Percentiles rank a stretch among this genome's conserved stretches.
These are phyloP conservation scores for Hypanus sabinus DNA, from an alignment of 2,113 vertebrate genomes.

Conservation along the genomic window DNA sequence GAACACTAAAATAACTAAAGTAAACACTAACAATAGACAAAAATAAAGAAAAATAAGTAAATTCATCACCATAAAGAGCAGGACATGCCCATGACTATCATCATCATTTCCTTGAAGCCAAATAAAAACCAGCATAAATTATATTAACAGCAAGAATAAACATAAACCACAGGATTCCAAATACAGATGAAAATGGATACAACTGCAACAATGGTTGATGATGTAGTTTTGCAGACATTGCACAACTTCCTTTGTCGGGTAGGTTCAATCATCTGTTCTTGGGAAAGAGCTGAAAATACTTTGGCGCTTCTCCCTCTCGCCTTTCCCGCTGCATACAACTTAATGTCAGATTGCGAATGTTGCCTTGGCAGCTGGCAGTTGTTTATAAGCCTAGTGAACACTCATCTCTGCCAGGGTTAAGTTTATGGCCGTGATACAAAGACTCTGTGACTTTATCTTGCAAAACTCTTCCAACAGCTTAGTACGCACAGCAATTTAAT, in stretches of 20 bases:
- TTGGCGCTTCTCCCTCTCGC: not conserved
- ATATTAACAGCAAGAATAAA: not conserved
- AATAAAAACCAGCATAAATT: not conserved
- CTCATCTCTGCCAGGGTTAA: not conserved
- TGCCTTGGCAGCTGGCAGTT: not conserved
- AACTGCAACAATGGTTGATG: not conserved
- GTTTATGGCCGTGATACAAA: not conserved
- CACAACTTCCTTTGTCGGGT: not conserved
- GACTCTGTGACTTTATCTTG: not conserved
- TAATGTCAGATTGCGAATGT: not conserved
- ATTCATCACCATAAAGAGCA: too few species aligned
- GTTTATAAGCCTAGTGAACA: not conserved
- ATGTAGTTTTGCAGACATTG: not conserved
- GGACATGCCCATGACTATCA: too few species aligned
- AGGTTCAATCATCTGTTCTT: not conserved
- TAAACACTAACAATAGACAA: too few species aligned
- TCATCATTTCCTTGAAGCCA: not conserved
- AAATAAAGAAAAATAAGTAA: too few species aligned
- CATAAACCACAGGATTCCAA: not conserved
- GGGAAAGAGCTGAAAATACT: not conserved
- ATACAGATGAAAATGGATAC: not conserved
- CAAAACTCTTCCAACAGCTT: conserved; percentile 17
- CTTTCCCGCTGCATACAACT: not conserved
- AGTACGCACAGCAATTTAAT: not conserved
- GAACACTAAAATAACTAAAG: too few species aligned